These are phyloP conservation scores for Megaceryle torquata DNA, from an alignment of 2,113 vertebrate genomes.

Conservation along the genomic window DNA sequence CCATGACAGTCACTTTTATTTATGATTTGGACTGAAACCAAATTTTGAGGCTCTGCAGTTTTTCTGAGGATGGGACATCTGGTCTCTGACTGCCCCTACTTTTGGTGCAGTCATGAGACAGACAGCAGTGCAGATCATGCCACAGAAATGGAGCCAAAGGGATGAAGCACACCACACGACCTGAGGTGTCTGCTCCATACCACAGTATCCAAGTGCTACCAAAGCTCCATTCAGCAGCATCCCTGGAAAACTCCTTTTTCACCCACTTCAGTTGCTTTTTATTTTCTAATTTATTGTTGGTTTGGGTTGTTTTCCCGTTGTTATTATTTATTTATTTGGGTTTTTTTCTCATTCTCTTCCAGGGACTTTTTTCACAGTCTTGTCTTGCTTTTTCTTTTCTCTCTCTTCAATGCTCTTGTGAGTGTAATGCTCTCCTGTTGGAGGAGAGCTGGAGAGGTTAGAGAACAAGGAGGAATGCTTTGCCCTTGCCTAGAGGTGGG, in stretches of 20 bases:
- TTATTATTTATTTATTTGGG: fast-evolving
- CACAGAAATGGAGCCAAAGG: neutral
- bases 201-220: neutral
- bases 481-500: neutral
- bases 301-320: neutral
- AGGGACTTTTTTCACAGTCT: neutral
- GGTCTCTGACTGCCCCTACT: neutral
- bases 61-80: neutral
- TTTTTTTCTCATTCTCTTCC: neutral
- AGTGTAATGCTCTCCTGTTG: neutral
- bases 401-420: neutral
- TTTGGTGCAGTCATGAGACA: neutral
- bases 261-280: neutral
- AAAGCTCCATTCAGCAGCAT: neutral
- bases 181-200: neutral
- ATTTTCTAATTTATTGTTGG: neutral
- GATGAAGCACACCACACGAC: fast-evolving
- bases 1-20: neutral
- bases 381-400: neutral
- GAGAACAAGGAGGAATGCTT: neutral
- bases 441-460: neutral
- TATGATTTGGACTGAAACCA: neutral
- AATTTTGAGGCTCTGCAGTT: neutral
- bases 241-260: neutral
- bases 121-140: neutral